These are phyloP conservation scores for Acanthaster planci DNA, from an alignment of 35 echinoderm and acorn worm species.

Conservation along the genomic window DNA sequence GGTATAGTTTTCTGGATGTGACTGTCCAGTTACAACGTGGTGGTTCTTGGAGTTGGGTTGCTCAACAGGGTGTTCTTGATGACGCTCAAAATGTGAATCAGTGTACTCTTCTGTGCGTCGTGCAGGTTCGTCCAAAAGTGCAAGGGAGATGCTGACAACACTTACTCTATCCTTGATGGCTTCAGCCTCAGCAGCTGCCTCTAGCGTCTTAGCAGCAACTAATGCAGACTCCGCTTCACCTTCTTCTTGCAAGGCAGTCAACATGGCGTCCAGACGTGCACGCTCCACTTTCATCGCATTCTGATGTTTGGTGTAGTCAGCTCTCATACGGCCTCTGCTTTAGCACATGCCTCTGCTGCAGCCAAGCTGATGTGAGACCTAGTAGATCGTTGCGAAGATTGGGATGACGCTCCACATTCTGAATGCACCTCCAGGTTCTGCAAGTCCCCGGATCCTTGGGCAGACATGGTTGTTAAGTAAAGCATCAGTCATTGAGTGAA, in stretches of 20 bases:
- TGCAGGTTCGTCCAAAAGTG: not conserved
- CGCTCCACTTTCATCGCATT: constrained; percentile 7
- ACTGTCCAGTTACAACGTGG: not conserved
- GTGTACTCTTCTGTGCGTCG: constrained; percentile 9
- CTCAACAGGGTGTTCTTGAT: not conserved
- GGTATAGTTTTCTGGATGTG: not conserved
- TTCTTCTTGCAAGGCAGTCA: not conserved
- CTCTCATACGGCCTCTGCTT: constrained; percentile 9
- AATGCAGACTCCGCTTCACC: constrained; percentile 15
- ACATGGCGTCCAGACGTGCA: not conserved
- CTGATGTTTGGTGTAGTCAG: constrained; percentile 10
- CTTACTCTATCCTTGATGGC: not conserved
- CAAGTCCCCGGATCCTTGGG: too few species aligned
- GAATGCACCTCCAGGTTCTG: not conserved
- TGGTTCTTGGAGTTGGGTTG: not conserved
- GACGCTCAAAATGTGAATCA: not conserved
- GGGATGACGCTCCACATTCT: not conserved
- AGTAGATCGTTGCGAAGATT: not conserved
- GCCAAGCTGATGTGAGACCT: constrained; percentile 1
- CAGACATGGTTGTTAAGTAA: too few species aligned
- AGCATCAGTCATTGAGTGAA: too few species aligned
- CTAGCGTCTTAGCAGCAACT: not conserved
- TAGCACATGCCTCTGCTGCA: constrained; percentile 8
- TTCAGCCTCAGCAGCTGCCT: not conserved
- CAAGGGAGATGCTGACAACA: not conserved